Percentiles rank a stretch among this genome's conserved stretches.
phyloP scores from a whole-genome alignment of 2,113 vertebrate genomes.

The Coracopsis vasa region DNA sequence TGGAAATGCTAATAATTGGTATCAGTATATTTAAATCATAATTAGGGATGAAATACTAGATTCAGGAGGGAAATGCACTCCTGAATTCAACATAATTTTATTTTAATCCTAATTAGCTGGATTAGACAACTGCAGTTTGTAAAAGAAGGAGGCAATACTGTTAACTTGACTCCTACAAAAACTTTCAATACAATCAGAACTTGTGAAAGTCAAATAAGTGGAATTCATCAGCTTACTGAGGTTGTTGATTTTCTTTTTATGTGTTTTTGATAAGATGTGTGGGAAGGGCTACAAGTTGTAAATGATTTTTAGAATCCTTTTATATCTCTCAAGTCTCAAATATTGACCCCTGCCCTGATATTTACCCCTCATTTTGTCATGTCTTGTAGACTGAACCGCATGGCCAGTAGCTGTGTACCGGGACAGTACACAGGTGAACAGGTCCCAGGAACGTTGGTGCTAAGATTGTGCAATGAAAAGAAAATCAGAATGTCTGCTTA shows the following conservation, averaged over 20 bases:
- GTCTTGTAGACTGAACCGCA: background rate
- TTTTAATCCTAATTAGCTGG: background rate
- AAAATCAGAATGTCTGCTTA: background rate
- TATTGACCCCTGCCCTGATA: background rate
- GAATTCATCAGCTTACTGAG: background rate
- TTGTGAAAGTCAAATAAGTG: background rate
- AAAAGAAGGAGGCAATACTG: background rate
- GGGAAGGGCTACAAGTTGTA: background rate
- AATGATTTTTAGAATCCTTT: background rate
- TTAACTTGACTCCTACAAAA: background rate
- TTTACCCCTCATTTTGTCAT: background rate
- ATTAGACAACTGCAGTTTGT: background rate
- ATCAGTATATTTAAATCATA: background rate
- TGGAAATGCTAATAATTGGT: background rate
- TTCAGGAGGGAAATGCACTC: background rate
- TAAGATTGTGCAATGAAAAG: background rate
- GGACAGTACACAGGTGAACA: background rate
- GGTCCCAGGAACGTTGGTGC: background rate
- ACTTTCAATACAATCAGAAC: background rate
- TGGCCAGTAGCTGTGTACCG: too few relatives aligned
- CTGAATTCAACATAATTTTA: background rate
- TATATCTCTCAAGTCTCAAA: background rate
- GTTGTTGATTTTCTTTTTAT: background rate
- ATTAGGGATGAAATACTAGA: background rate
- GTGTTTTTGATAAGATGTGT: background rate